Percentiles rank a stretch among this genome's conserved stretches.
phyloP scores from a whole-genome alignment of 2,888 invertebrate genomes.

The Iselma pallidipennis region DNA sequence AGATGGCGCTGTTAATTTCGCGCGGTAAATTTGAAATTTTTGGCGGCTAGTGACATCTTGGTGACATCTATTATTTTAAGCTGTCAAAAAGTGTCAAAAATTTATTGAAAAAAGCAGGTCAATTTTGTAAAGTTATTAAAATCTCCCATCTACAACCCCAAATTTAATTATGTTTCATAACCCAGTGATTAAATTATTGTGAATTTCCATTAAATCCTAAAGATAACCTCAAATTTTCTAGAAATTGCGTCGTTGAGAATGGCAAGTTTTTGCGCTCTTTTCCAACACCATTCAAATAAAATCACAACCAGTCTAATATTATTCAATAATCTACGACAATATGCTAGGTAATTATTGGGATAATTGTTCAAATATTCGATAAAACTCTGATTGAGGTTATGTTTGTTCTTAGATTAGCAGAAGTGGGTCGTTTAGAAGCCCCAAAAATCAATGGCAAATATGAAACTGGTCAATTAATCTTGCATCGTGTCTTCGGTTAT shows the following conservation, averaged over 20 bases:
- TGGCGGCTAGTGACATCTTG: too few relatives aligned
- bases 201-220: too few relatives aligned
- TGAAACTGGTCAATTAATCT: constrained; percentile 93
- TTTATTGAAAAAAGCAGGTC: too few relatives aligned
- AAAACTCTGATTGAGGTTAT: not conserved
- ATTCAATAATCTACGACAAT: not conserved
- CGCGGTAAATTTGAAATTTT: too few relatives aligned
- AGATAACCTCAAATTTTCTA: not conserved
- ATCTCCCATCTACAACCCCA: too few relatives aligned
- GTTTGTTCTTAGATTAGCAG: constrained; percentile 73
- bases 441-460: constrained; percentile 89
- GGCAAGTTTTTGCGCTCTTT: not conserved
- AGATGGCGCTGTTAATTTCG: too few relatives aligned
- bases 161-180: too few relatives aligned
- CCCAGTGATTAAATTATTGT: too few relatives aligned
- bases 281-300: not conserved
- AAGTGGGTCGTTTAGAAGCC: constrained; percentile 89
- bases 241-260: not conserved
- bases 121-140: too few relatives aligned
- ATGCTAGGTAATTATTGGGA: not conserved
- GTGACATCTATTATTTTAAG: too few relatives aligned
- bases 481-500: constrained; percentile 97
- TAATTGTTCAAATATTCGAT: not conserved
- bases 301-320: not conserved
- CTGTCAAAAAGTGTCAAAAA: too few relatives aligned